Base-by-base conservation (phyloP, 2,797 vertebrate genomes). In the Orestias chungarensis region DNA sequence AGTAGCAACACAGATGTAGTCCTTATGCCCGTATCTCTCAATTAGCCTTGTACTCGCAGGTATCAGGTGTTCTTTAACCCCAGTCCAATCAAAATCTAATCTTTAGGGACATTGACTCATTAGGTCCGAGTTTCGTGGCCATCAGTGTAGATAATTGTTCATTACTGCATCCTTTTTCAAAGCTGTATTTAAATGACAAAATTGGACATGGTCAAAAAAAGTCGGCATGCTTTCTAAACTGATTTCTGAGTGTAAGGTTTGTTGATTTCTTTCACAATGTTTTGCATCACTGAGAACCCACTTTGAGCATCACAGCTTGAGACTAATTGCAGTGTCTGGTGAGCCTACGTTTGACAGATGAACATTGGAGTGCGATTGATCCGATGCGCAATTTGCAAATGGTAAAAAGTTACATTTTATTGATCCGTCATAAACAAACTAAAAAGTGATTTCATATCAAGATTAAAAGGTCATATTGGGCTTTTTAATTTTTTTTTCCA, bases 201-300 rank as follows among this genome's bases (percentile, higher is more conserved):
- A 68, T 61, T 23, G 31, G 2, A 1, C 61, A 33, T 20, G 68
- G 67, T 76, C n/a, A 61, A 52, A 68, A n/a, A 80, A 77, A 68
- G 38, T 59, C 73, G 62, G 69, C 55, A 15, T 64, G 64, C n/a
- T 2, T 54, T 68, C 31, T 14, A n/a, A 68, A 74, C 57, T 57
- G 4, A 54, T 43, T 20, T 31, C 11, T 71, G 10, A 57, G 33
- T 31, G 10, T 44, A 44, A 9, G n/a, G 43, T 10, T 47, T 23
- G 44, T 25, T 64, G 27, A 44, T 73, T 69, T 15, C 38, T 12
- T 49, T 20, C 46, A 47, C 64, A 67, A 54, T 61, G 69, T 59
- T 65, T 8, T 14, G 66, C 66, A 72, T 33, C 14, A 20, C 54
- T 59, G 55, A 73, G 31, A 38, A 70, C 66, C 12, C 0, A 1